Conservation (phyloP, 2,888 invertebrate genomes). For the Muscina levida region DNA sequence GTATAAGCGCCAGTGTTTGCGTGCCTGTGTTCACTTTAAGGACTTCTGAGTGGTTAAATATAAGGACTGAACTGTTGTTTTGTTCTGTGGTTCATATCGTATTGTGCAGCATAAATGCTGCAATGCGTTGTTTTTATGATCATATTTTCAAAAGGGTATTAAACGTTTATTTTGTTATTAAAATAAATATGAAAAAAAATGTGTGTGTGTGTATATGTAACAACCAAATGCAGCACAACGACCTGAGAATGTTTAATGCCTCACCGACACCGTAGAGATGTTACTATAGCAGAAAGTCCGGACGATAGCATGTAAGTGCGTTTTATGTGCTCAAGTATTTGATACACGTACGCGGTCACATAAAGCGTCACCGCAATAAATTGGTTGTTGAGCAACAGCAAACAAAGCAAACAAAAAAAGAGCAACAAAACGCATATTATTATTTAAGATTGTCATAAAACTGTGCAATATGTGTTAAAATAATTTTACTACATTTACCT, state of each 20-base stretch:
- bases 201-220: not conserved
- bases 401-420: not conserved
- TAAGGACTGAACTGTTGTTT: not conserved
- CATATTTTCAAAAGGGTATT: conserved; percentile 32
- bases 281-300: too few species aligned
- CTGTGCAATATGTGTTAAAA: conserved; percentile 34
- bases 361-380: conserved; percentile 9
- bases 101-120: conserved; percentile 16
- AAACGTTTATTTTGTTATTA: conserved; percentile 48
- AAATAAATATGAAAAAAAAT: conserved; percentile 32
- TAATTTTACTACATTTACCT: conserved; percentile 12
- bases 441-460: conserved; percentile 37
- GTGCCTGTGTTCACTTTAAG: not conserved
- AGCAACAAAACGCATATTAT: conserved; percentile 11
- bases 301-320: not conserved
- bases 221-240: not conserved
- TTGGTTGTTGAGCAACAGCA: not conserved
- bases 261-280: not conserved
- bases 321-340: not conserved
- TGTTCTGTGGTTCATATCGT: not conserved
- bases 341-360: not conserved
- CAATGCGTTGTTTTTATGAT: conserved; percentile 39
- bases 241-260: not conserved
- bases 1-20: not conserved
- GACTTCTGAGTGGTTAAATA: not conserved